Evolutionary conservation across 2,113 vertebrate genomes (phyloP).

Genomic region (Nanorana parkeri): DNA sequence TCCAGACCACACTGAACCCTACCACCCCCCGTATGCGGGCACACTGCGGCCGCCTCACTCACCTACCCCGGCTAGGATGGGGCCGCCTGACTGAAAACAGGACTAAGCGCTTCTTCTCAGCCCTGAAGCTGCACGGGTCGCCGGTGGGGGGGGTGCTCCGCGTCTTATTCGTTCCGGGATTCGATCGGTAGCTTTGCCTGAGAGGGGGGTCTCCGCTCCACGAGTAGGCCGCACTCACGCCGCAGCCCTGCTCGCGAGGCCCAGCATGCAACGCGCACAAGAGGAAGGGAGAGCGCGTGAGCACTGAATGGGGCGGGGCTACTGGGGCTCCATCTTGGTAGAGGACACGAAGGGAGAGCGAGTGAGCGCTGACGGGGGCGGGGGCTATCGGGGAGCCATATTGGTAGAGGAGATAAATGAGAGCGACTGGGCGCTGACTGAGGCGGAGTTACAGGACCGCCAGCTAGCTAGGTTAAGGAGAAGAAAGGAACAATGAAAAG

Average conservation of each 20-base stretch:
- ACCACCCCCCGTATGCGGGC: neutral
- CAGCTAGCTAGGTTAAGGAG: too few relatives aligned
- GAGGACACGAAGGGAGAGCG: neutral
- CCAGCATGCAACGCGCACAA: conserved; percentile 37
- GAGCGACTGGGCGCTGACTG: too few relatives aligned
- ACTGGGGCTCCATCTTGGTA: neutral
- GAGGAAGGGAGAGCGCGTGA: neutral
- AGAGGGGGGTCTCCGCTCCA: neutral
- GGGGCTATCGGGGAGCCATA: neutral
- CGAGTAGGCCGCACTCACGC: conserved; percentile 49
- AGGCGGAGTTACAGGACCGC: too few relatives aligned
- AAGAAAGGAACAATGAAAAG: too few relatives aligned
- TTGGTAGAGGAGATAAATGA: neutral
- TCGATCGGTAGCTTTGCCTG: neutral
- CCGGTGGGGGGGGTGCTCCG: neutral
- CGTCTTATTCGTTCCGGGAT: neutral
- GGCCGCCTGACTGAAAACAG: neutral
- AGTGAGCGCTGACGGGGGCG: too few relatives aligned
- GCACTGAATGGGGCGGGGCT: neutral
- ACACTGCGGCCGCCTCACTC: conserved; percentile 1
- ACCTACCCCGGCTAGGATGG: conserved; percentile 32
- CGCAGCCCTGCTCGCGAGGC: conserved; percentile 10
- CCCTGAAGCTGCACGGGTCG: neutral
- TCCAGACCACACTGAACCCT: too few relatives aligned
- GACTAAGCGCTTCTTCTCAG: neutral